phyloP scores from a whole-genome alignment of 2,888 invertebrate species.

The Ganaspis brasiliensis region DNA sequence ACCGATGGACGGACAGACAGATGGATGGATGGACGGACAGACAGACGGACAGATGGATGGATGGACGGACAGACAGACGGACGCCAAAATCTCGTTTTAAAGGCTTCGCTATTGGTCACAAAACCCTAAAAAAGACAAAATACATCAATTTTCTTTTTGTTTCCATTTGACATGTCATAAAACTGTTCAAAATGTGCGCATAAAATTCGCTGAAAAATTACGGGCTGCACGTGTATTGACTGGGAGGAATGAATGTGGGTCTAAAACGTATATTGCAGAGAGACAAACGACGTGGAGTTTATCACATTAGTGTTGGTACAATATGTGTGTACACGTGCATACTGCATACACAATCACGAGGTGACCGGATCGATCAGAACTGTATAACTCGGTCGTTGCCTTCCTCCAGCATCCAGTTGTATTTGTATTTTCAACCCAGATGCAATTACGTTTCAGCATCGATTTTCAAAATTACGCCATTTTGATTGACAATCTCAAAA shows the following conservation, averaged over 20 bases:
- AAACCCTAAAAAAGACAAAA: no score
- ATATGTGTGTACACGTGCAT: neutral
- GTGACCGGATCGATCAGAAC: conserved; percentile 16
- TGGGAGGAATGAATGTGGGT: neutral
- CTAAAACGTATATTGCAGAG: conserved; percentile 22
- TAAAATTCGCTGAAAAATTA: conserved; percentile 1
- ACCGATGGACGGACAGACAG: no score
- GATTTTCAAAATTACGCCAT: neutral
- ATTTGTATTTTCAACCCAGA: conserved; percentile 13
- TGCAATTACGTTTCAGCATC: neutral
- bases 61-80: no score
- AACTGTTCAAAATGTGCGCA: conserved; percentile 1
- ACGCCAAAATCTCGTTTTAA: no score
- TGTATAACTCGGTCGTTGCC: conserved; percentile 19
- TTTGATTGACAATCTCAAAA: conserved; percentile 1
- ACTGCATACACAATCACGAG: neutral
- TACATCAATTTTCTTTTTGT: no score
- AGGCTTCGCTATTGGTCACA: no score
- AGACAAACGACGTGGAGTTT: conserved; percentile 1
- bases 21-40: no score
- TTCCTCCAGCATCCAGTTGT: conserved; percentile 14
- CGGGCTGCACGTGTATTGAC: neutral
- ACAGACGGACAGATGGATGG: no score
- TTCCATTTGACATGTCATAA: no score
- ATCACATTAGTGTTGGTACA: neutral